Conservation (phyloP, 2,113 vertebrate genomes). For the Cervus canadensis region DNA sequence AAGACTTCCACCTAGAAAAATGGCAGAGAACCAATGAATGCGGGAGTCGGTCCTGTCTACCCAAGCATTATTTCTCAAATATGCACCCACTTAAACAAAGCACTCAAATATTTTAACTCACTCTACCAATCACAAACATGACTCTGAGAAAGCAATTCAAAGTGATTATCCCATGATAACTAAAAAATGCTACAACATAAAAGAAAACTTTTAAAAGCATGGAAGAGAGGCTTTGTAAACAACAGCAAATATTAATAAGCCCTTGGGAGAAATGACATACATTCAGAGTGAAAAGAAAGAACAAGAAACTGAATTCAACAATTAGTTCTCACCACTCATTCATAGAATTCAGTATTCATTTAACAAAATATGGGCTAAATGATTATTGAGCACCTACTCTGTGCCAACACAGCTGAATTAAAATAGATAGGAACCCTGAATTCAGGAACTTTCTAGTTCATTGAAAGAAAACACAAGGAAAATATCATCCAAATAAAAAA, state of each 20-base stretch:
- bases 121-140: not conserved
- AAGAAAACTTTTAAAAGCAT: not conserved
- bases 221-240: not conserved
- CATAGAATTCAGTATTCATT: not conserved
- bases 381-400: not conserved
- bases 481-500: not conserved
- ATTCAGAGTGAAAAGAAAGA: not conserved
- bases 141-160: not conserved
- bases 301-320: not conserved
- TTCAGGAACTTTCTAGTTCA: not conserved
- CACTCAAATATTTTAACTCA: not conserved
- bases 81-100: not conserved
- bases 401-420: not conserved
- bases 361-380: too few relatives aligned
- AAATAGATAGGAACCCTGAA: not conserved
- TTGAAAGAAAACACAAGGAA: not conserved
- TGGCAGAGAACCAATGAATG: not conserved
- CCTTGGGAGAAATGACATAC: not conserved
- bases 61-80: not conserved
- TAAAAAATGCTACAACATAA: not conserved
- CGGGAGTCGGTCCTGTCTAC: accelerated
- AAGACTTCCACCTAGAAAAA: not conserved
- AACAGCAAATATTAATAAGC: not conserved
- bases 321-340: not conserved
- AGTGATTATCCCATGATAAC: not conserved